Percentiles rank a stretch among this genome's conserved stretches.
Evolutionary conservation across 2,888 invertebrate species (phyloP).

Genomic region (Geophilus truncorum): DNA sequence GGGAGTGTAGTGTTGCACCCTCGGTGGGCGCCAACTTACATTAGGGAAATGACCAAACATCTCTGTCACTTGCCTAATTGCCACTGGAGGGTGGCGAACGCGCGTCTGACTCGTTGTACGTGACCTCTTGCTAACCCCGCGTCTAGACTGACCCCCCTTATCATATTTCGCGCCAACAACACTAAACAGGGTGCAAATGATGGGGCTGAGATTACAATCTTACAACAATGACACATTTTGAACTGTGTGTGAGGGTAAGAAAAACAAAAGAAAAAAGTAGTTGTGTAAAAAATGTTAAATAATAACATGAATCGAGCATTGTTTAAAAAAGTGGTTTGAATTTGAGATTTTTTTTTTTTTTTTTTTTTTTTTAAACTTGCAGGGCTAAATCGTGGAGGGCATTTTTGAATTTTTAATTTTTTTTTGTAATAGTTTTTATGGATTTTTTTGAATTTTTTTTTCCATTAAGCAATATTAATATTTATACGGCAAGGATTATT

Average conservation of each 20-base stretch:
- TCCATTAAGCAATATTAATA: neutral
- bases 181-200: slow-evolving; percentile 5
- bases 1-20: slow-evolving; percentile 5
- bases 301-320: neutral
- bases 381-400: no score
- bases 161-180: slow-evolving; percentile 10
- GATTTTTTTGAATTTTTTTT: neutral
- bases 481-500: neutral
- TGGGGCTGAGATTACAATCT: slow-evolving; percentile 4
- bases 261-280: neutral
- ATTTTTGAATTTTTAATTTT: no score
- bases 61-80: slow-evolving; percentile 10
- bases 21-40: neutral
- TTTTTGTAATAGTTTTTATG: neutral
- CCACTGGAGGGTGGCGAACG: slow-evolving; percentile 1
- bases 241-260: no score
- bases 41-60: slow-evolving; percentile 10
- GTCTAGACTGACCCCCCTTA: slow-evolving; percentile 10
- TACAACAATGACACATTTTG: neutral
- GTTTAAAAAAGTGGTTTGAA: neutral
- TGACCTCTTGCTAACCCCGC: slow-evolving; percentile 4
- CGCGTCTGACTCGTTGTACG: neutral
- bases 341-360: neutral
- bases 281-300: neutral
- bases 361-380: neutral